A percentile compares a stretch with the other conserved stretches of the same genome.
These are phyloP conservation scores for Hypomesus transpacificus DNA, from an alignment of 2,113 vertebrate species.

Conservation along the genomic window DNA sequence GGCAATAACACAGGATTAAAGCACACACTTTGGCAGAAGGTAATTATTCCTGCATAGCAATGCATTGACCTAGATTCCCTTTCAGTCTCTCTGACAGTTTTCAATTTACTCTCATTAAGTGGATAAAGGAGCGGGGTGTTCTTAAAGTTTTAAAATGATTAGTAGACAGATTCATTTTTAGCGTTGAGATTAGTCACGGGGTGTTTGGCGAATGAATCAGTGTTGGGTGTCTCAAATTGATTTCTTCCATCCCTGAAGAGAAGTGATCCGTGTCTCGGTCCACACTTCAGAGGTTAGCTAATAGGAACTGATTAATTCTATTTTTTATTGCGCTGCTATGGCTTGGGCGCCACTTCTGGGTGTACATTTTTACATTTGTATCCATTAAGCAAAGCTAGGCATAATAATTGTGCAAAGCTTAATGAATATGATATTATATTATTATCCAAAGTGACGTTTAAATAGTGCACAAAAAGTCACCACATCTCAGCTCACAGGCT, in stretches of 20 bases:
- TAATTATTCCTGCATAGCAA: constrained; percentile 62
- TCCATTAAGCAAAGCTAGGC: background rate
- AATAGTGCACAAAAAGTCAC: too few species aligned
- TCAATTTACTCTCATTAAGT: constrained; percentile 68
- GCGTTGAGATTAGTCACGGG: constrained; percentile 43
- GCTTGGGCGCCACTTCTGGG: background rate
- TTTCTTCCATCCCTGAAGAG: constrained; percentile 37
- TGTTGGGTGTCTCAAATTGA: constrained; percentile 39
- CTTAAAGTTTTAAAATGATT: constrained; percentile 58
- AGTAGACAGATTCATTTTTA: constrained; percentile 31
- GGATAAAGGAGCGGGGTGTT: constrained; percentile 57
- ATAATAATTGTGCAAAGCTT: too few species aligned
- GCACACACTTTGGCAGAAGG: constrained; percentile 55
- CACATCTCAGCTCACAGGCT: too few species aligned
- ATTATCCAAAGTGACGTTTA: too few species aligned
- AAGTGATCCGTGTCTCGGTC: constrained; percentile 33
- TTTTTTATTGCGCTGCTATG: background rate
- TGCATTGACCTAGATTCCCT: constrained; percentile 58
- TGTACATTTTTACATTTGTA: background rate
- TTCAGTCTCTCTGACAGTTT: constrained; percentile 54
- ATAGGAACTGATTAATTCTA: constrained; percentile 3
- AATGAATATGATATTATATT: too few species aligned
- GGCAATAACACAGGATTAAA: constrained; percentile 61
- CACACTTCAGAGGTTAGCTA: constrained; percentile 20
- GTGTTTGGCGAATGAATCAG: constrained; percentile 30